Conservation (phyloP, 2,888 invertebrate species). For the Tinea trinotella region DNA sequence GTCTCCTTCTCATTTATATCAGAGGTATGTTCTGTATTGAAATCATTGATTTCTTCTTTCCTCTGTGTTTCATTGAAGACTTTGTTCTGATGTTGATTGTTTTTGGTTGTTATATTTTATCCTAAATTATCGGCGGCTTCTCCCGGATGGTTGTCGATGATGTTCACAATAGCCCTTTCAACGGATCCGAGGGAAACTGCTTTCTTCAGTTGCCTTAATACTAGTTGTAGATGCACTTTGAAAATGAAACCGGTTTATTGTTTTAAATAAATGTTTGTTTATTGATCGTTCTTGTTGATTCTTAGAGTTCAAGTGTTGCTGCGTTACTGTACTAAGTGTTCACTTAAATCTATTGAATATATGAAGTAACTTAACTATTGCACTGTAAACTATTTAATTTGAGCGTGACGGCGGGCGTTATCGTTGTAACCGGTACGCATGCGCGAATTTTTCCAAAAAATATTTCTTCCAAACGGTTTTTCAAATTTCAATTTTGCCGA, state of each 20-base stretch:
- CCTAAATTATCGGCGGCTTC: slow-evolving; percentile 36
- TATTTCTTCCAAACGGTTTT: slow-evolving; percentile 26
- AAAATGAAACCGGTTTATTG: slow-evolving; percentile 55
- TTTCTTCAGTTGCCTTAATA: slow-evolving; percentile 62
- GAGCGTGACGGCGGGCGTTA: slow-evolving; percentile 66
- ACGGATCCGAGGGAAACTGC: slow-evolving; percentile 62
- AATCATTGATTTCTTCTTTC: slow-evolving; percentile 44
- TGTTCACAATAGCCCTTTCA: slow-evolving; percentile 48
- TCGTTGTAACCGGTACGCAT: slow-evolving; percentile 51
- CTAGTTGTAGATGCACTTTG: slow-evolving; percentile 55
- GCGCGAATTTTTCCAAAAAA: slow-evolving; percentile 47
- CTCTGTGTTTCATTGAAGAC: slow-evolving; percentile 26
- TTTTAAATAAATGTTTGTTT: slow-evolving; percentile 2
- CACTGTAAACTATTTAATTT: slow-evolving; percentile 41
- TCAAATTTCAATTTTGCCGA: slow-evolving; percentile 9
- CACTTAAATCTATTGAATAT: slow-evolving; percentile 64
- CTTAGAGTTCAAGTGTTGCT: slow-evolving; percentile 68
- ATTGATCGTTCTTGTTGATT: slow-evolving; percentile 25
- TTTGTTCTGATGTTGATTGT: slow-evolving; percentile 26
- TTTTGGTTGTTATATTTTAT: slow-evolving; percentile 20
- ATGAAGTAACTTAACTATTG: slow-evolving; percentile 65
- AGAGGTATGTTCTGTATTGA: slow-evolving; percentile 45
- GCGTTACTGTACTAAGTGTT: slow-evolving; percentile 58
- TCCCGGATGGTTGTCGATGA: slow-evolving; percentile 63
- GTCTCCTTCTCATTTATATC: slow-evolving; percentile 65